Evolutionary conservation across 2,888 invertebrate genomes (phyloP).

Genomic region (Aphodius granarius): DNA sequence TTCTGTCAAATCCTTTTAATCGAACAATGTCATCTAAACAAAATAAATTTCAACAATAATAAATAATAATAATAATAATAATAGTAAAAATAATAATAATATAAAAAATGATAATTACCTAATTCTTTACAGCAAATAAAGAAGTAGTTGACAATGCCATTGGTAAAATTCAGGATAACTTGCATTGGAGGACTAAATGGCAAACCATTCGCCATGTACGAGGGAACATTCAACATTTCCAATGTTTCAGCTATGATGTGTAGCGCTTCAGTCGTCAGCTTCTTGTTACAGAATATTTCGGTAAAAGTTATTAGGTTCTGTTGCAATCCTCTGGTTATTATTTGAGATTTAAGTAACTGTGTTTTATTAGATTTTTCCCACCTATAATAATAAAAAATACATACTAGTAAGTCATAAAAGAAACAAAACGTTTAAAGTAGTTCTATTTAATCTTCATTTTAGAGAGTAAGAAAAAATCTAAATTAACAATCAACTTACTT

Average conservation of each 20-base stretch:
- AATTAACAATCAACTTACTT: slow-evolving; percentile 44
- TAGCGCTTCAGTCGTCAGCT: slow-evolving; percentile 48
- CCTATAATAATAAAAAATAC: slow-evolving; percentile 51
- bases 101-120: slow-evolving; percentile 53
- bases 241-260: slow-evolving; percentile 65
- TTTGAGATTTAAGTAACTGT: slow-evolving; percentile 50
- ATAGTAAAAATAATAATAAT: neutral
- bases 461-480: slow-evolving; percentile 37
- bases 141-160: slow-evolving; percentile 74
- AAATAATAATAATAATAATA: neutral
- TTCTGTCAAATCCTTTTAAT: slow-evolving; percentile 65
- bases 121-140: slow-evolving; percentile 71
- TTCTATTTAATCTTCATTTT: too few species aligned
- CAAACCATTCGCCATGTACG: slow-evolving; percentile 49
- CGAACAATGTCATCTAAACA: slow-evolving; percentile 63
- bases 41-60: neutral
- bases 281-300: slow-evolving; percentile 48
- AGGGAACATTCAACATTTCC: slow-evolving; percentile 66
- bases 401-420: too few species aligned
- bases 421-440: too few species aligned
- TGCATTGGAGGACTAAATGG: slow-evolving; percentile 63
- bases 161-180: slow-evolving; percentile 68
- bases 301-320: slow-evolving; percentile 56
- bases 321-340: slow-evolving; percentile 55
- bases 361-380: slow-evolving; percentile 64